Evolutionary conservation across 2,113 vertebrate species (phyloP).

Genomic region (Labeo catla): DNA sequence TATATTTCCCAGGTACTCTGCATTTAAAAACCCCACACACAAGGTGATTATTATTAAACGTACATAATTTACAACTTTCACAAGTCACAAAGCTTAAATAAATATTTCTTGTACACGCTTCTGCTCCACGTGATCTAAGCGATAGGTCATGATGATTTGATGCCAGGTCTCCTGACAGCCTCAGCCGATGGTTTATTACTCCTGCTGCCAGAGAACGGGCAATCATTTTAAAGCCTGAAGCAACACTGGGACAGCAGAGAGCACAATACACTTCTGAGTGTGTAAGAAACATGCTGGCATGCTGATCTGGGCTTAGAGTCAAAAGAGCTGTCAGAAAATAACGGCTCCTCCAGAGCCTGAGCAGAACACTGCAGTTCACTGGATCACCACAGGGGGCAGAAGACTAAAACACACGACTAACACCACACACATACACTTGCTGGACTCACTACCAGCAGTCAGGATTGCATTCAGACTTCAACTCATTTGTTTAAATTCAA

Average conservation of each 20-base stretch:
- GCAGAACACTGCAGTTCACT: slow-evolving; percentile 31
- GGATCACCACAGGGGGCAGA: not conserved
- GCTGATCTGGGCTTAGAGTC: slow-evolving; percentile 52
- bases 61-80: slow-evolving; percentile 8
- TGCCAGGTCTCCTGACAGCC: slow-evolving; percentile 51
- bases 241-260: slow-evolving; percentile 61
- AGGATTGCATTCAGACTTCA: not conserved
- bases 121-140: slow-evolving; percentile 42
- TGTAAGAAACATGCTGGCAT: slow-evolving; percentile 67
- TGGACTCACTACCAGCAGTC: too few relatives aligned
- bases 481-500: not conserved
- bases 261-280: slow-evolving; percentile 60
- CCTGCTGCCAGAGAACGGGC: slow-evolving; percentile 48
- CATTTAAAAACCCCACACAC: not conserved
- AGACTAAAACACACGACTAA: not conserved
- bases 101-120: slow-evolving; percentile 3
- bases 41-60: slow-evolving; percentile 4
- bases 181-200: slow-evolving; percentile 59
- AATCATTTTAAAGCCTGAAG: slow-evolving; percentile 46
- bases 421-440: not conserved
- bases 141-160: slow-evolving; percentile 40
- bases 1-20: not conserved
- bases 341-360: slow-evolving; percentile 30
- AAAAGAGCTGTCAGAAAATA: slow-evolving; percentile 62
- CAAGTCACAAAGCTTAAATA: not conserved